A percentile compares a stretch with the other conserved stretches of the same genome.
These are phyloP conservation scores for Rhabdophis nuchalis DNA, from an alignment of 2,797 vertebrate species.

Conservation along the genomic window DNA sequence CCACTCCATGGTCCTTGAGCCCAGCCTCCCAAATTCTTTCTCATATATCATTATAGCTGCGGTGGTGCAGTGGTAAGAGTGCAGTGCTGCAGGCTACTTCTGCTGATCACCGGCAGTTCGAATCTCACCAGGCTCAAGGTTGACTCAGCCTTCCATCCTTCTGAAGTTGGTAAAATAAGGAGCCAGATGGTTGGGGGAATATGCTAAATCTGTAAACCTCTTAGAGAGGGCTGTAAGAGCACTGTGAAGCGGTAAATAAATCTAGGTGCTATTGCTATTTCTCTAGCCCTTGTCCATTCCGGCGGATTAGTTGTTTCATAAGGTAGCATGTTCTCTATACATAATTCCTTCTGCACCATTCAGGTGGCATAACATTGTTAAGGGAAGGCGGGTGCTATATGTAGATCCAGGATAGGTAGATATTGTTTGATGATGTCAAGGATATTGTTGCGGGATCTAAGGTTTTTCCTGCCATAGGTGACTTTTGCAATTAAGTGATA, in stretches of 20 bases:
- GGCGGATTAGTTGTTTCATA: background rate
- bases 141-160: too few relatives aligned
- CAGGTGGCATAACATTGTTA: background rate
- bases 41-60: background rate
- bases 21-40: background rate
- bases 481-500: background rate
- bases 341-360: background rate
- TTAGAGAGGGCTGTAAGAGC: too few relatives aligned
- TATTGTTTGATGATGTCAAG: background rate
- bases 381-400: background rate
- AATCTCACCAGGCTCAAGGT: too few relatives aligned
- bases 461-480: background rate
- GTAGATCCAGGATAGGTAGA: background rate
- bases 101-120: too few relatives aligned
- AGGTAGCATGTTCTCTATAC: background rate
- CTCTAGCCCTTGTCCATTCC: background rate
- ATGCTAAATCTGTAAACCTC: too few relatives aligned
- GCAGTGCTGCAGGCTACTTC: too few relatives aligned
- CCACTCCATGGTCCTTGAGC: background rate
- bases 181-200: too few relatives aligned
- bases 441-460: background rate
- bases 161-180: too few relatives aligned
- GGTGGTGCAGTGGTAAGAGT: too few relatives aligned
- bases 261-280: too few relatives aligned
- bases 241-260: too few relatives aligned